Evolutionary conservation across 2,797 vertebrate species (phyloP), one percentile per base, ranked within the genome.

Genomic region (Spinus olivaceus): DNA sequence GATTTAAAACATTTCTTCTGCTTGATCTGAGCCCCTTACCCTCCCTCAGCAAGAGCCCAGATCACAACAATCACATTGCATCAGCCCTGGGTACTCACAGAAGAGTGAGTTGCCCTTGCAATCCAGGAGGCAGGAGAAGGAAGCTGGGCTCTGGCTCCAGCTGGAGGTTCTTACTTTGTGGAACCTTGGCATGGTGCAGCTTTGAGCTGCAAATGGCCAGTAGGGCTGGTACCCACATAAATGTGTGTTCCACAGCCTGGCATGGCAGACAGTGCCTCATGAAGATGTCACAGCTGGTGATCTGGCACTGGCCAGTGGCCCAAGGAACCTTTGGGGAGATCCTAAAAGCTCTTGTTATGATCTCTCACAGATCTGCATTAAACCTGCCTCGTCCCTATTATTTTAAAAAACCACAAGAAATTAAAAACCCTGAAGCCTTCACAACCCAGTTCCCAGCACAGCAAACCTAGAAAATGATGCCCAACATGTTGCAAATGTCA

Each of bases 401-500:
- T 20, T 2, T 4, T 42, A 61, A 70, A 70, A 47, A 41, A 44
- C 0, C 2, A 22, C 5, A 30, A 71, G 12, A 61, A 63, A 61
- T 39, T 4, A 33, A 74, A 78, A 63, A 0, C 4, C 3, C 33
- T 59, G 27, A 63, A 83, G 14, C 11, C 27, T 74, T 74, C 42
- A 71, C 35, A 86, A 30, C 7, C 15, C 49, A 39, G 10, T n/a
- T 60, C 49, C 13, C 64, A 74, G 46, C 20, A 80, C 8, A 83
- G 24, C 17, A 81, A 25, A 37, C 27, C 44, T 49, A 33, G 32
- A 49, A 91, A 74, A 72, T 21, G 28, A n/a, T 79, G 39, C 53
- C 69, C 50, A 54, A 39, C 18, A 4, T 3, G 2, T 30, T 39
- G 22, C 9, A 83, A 51, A 33, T 0, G 0, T 20, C 21, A 51